Percentiles rank a stretch among this genome's conserved stretches.
phyloP scores from a whole-genome alignment of 35 echinoderm and acorn worm genomes.

The Strongylocentrotus purpuratus region DNA sequence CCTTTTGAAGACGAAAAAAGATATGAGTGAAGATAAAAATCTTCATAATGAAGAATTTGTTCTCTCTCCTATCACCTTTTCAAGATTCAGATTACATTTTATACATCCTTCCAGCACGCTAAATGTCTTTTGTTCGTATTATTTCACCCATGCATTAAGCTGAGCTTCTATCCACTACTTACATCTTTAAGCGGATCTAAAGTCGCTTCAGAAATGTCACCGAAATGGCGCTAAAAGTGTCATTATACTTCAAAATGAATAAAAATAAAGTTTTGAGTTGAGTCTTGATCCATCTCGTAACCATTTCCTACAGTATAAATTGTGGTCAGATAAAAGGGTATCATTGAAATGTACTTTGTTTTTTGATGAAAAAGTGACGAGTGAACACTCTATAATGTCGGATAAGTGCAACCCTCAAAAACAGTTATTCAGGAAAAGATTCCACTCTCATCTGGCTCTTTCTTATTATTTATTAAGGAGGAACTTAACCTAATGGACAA shows the following conservation, averaged over 20 bases:
- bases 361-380: background rate
- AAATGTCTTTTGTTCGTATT: background rate
- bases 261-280: background rate
- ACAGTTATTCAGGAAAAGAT: background rate
- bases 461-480: background rate
- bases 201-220: background rate
- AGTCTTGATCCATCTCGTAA: background rate
- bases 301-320: background rate
- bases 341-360: background rate
- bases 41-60: background rate
- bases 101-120: background rate
- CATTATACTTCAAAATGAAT: background rate
- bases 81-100: background rate
- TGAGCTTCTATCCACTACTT: background rate
- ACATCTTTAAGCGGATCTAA: background rate
- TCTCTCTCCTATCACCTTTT: background rate
- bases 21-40: too few species aligned
- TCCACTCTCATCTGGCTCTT: background rate
- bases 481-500: background rate
- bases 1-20: too few species aligned
- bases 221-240: constrained; percentile 9
- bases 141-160: background rate
- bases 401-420: background rate
- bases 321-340: background rate
- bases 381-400: background rate